A percentile compares a stretch with the other conserved stretches of the same genome.
Evolutionary conservation across 2,113 vertebrate genomes (phyloP).

Genomic region (Campylorhamphus procurvoides): DNA sequence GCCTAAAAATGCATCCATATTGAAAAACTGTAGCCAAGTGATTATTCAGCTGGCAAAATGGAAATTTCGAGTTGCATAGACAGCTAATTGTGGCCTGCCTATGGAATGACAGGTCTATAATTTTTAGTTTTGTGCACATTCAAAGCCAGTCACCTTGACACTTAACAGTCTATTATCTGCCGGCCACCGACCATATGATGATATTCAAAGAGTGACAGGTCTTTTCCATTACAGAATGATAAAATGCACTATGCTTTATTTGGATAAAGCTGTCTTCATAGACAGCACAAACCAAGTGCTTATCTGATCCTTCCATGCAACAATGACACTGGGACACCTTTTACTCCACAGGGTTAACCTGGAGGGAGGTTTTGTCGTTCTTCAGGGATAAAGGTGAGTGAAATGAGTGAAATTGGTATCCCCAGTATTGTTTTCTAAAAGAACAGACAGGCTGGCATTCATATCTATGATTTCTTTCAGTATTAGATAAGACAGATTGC

Average conservation of each 20-base stretch:
- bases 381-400: slow-evolving; percentile 9
- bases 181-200: slow-evolving; percentile 80
- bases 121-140: slow-evolving; percentile 85
- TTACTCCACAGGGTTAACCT: slow-evolving; percentile 15
- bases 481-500: slow-evolving; percentile 7
- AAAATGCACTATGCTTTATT: slow-evolving; percentile 77
- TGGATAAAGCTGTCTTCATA: slow-evolving; percentile 75
- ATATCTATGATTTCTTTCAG: background rate
- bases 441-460: background rate
- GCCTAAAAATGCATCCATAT: slow-evolving; percentile 65
- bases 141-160: slow-evolving; percentile 86
- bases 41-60: slow-evolving; percentile 83
- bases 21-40: slow-evolving; percentile 72
- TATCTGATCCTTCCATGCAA: slow-evolving; percentile 42
- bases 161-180: slow-evolving; percentile 83
- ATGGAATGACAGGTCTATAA: slow-evolving; percentile 84
- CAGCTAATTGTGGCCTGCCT: slow-evolving; percentile 83
- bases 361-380: background rate
- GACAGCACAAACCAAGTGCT: slow-evolving; percentile 67
- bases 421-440: background rate
- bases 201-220: slow-evolving; percentile 79
- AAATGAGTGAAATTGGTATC: slow-evolving; percentile 21
- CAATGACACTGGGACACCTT: slow-evolving; percentile 55
- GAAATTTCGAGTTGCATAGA: slow-evolving; percentile 82
- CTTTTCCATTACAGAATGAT: slow-evolving; percentile 79